Base-by-base conservation (phyloP, 2,888 invertebrate species). In the Mesoligia furuncula region DNA sequence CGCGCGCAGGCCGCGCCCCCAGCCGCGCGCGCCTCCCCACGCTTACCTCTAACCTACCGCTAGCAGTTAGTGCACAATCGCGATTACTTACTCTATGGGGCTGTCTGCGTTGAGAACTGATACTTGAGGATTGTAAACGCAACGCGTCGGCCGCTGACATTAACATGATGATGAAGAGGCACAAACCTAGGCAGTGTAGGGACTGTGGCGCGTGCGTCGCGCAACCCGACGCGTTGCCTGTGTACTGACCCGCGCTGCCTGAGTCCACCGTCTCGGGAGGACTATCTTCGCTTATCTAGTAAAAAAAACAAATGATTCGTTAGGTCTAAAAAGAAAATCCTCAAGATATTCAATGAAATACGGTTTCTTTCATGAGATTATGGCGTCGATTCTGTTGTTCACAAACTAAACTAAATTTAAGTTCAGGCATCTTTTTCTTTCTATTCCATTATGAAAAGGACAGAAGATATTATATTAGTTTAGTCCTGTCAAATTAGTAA, bases 101-200 rank as follows among this genome's bases (percentile, higher is more conserved):
- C 91, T 91, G 90, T 92, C 92, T 92, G 92, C 93, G 91, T 90
- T 87, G 90, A 69, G 69, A 62, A 64, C 61, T 71, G n/a, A 68
- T 45, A 78, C 71, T 64, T 57, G 70, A n/a, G 13, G 69, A 31
- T 57, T 87, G 71, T 54, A 86, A 65, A 67, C 83, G 83, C 84
- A 92, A 91, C 90, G 92, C 91, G 83, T 93, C 92, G 90, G 92
- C 93, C 91, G 89, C 89, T 78, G 93, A 93, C 87, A 95, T 90
- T 87, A 96, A 89, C 89, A 95, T 89, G 90, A 97, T 90, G 89
- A 96, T 91, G 85, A 96, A 92, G 83, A 96, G 92, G 89, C 95
- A 97, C 97, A 97, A 97, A 97, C 97, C 97, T 97, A 97, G 90
- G 92, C 97, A 97, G 89, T 94, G 95, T 6, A 95, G 92, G 20